A percentile compares a stretch with the other conserved stretches of the same genome.
Conservation (phyloP, 2,113 vertebrate genomes). For the Ciconia maguari region DNA sequence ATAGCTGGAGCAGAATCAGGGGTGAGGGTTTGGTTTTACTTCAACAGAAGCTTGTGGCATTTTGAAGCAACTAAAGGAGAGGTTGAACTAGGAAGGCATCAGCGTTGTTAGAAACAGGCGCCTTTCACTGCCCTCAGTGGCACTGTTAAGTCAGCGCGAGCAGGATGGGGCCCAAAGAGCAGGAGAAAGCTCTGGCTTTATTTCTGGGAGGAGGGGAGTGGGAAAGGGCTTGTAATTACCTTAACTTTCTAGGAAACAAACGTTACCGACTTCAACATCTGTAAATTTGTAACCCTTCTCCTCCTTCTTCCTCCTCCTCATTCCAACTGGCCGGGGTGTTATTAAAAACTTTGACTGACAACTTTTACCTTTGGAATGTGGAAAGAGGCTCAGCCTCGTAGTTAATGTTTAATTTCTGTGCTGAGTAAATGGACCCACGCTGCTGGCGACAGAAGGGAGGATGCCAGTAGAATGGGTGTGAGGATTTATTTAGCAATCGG, state of each 20-base stretch:
- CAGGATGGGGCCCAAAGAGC: neutral
- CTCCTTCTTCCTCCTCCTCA: neutral
- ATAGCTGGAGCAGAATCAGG: neutral
- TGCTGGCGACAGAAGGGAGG: conserved; percentile 5
- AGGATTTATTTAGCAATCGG: conserved; percentile 39
- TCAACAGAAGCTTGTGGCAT: neutral
- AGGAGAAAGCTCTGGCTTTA: neutral
- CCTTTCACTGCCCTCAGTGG: neutral
- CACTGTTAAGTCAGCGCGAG: neutral
- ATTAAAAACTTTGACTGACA: conserved; percentile 28
- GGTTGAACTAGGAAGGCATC: neutral
- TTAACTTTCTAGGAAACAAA: conserved; percentile 27
- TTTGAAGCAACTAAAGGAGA: neutral
- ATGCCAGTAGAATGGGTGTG: neutral
- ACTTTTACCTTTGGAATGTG: conserved; percentile 36
- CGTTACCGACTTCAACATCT: neutral
- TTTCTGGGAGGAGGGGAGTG: neutral
- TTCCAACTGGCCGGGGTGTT: neutral
- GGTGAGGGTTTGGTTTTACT: neutral
- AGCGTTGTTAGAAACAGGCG: neutral
- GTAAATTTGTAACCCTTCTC: neutral
- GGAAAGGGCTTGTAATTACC: neutral
- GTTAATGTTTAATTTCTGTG: conserved; percentile 42
- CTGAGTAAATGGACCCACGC: conserved; percentile 3
- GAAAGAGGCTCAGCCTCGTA: neutral